phyloP scores from a whole-genome alignment of 2,888 invertebrate species.

The Nebria salina region DNA sequence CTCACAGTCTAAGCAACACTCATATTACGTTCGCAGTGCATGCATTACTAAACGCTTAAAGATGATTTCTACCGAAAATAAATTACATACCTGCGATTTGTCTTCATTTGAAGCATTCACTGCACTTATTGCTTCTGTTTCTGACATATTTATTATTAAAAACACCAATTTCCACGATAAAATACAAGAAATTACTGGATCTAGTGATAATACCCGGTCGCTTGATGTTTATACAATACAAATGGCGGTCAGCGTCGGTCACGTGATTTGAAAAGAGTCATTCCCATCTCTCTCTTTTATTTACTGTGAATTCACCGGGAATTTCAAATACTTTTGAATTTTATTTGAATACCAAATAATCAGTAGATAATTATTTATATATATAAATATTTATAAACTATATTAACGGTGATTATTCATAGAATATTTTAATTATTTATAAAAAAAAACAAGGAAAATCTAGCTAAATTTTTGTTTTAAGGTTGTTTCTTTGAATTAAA shows the following conservation, averaged over 20 bases:
- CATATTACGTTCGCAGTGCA: slow-evolving; percentile 62
- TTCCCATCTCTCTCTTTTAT: slow-evolving; percentile 19
- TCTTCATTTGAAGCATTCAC: slow-evolving; percentile 61
- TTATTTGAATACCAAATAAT: neutral
- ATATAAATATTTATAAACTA: too few species aligned
- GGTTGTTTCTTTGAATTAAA: too few species aligned
- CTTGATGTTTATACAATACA: slow-evolving; percentile 69
- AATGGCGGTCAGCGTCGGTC: slow-evolving; percentile 73
- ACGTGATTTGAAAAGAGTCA: slow-evolving; percentile 60
- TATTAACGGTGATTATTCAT: too few species aligned
- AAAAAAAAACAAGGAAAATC: too few species aligned
- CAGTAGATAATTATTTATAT: too few species aligned
- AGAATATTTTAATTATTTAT: too few species aligned
- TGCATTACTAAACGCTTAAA: slow-evolving; percentile 53
- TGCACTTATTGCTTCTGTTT: slow-evolving; percentile 60
- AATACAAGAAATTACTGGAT: slow-evolving; percentile 59
- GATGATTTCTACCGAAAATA: slow-evolving; percentile 42
- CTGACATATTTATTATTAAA: slow-evolving; percentile 59
- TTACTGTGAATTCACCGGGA: slow-evolving; percentile 17
- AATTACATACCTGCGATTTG: slow-evolving; percentile 59
- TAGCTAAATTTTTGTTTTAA: too few species aligned
- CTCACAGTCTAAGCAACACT: slow-evolving; percentile 59
- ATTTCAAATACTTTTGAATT: slow-evolving; percentile 15
- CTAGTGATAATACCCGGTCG: slow-evolving; percentile 64
- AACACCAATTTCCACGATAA: slow-evolving; percentile 58